Conservation (phyloP, 2,888 invertebrate genomes). For the Oscheius sp. region DNA sequence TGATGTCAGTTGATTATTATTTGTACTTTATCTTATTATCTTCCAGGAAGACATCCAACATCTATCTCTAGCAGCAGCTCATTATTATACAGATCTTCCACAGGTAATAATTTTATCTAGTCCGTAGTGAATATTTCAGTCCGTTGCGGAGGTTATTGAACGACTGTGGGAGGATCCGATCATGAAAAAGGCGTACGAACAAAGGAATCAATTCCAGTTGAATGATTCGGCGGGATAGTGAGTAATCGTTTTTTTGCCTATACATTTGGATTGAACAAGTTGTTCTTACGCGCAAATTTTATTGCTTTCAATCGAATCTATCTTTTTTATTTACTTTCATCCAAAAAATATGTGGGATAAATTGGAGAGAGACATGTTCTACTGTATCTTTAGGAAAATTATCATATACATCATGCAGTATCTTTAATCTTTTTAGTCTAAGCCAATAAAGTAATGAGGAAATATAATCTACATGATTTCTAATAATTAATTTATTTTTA, state of each 20-base stretch:
- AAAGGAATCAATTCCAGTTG: conserved; percentile 99
- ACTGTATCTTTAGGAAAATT: too few relatives aligned
- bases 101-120: background rate
- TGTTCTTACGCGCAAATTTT: too few relatives aligned
- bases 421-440: background rate
- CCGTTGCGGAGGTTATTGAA: conserved; percentile 4
- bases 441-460: background rate
- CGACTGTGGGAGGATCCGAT: conserved; percentile 7
- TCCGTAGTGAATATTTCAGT: background rate
- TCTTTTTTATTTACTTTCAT: too few relatives aligned
- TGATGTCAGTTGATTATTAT: background rate
- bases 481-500: too few relatives aligned
- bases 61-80: background rate
- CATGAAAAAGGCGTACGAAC: conserved; percentile 82
- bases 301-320: too few relatives aligned
- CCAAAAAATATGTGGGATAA: too few relatives aligned
- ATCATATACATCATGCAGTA: background rate
- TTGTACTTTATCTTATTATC: background rate
- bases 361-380: too few relatives aligned
- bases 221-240: conserved; percentile 99
- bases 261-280: too few relatives aligned
- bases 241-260: too few relatives aligned
- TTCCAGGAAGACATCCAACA: background rate
- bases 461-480: too few relatives aligned
- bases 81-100: background rate